Conservation (phyloP, 2,888 invertebrate genomes). For the Clunio marinus region DNA sequence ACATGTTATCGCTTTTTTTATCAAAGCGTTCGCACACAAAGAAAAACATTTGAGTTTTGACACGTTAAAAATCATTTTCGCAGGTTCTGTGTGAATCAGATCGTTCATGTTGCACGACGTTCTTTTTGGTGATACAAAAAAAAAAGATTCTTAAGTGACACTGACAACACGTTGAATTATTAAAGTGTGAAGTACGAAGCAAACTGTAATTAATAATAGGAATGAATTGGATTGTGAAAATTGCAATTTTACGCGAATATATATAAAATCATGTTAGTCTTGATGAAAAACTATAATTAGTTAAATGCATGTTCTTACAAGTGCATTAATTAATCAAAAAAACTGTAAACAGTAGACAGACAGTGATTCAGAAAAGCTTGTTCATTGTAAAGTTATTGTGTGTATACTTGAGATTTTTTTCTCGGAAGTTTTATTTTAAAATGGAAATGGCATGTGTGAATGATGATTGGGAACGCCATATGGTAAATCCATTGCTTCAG, state of each 20-base stretch:
- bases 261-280: neutral
- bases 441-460: constrained; percentile 44
- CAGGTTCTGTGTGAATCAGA: constrained; percentile 28
- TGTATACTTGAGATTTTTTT: neutral
- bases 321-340: constrained; percentile 16
- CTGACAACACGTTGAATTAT: constrained; percentile 2
- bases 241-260: constrained; percentile 1
- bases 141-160: neutral
- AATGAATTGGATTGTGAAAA: neutral
- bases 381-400: neutral
- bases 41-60: neutral
- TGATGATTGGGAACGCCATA: constrained; percentile 59
- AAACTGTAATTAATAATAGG: constrained; percentile 7
- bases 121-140: neutral
- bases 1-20: constrained; percentile 4
- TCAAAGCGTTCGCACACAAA: constrained; percentile 5
- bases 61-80: neutral
- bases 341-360: neutral
- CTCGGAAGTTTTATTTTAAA: neutral
- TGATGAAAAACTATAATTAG: constrained; percentile 15
- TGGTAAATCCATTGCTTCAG: constrained; percentile 56
- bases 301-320: neutral
- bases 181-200: neutral
- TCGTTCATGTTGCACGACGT: constrained; percentile 30
- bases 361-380: neutral